Base-by-base conservation (phyloP, 2,113 vertebrate genomes). In the Tupaia tana region DNA sequence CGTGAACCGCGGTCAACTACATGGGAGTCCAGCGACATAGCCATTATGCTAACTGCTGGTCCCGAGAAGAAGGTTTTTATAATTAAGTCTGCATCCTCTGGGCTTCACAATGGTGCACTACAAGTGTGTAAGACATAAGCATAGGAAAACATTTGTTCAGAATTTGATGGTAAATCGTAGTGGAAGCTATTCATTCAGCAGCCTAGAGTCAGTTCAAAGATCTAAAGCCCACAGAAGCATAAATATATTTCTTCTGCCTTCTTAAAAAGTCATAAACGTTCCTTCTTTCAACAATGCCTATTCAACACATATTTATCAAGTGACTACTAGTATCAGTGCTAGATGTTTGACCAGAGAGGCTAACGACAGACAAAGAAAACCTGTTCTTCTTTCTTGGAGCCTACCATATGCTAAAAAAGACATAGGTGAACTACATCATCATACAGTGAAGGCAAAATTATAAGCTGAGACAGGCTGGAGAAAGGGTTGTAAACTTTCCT, bases 241-340 rank as follows among this genome's bases (percentile, higher is more conserved):
- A 59, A 73, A 64, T 64, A 20, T 9, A 43, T 89, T 92, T 86
- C 25, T 5, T 12, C 19, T 69, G 27, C 20, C 64, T 75, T n/a
- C 43, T 95, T 31, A 83, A 54, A 92, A 94, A 90, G 90, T 78
- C 15, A 59, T 66, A 87, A 63, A 59, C 3, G 27, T 82, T 77
- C 29, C 24, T 54, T 90, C 31, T 67, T 75, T 93, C 18, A 73
- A n/a, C 1, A 56, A 89, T 84, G 54, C 31, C 66, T 27, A 75
- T 66, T 91, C 27, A 59, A 64, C 20, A 86, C 86, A 59, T 86
- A 91, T 80, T 78, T 88, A 74, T 71, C 77, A 63, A 69, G 1
- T n/a, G 10, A 82, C 64, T 77, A 9, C 22, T 82, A 63, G 43
- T 59, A 74, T 54, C 31, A 24, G 24, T 29, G 11, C 20, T 67